Evolutionary conservation across 2,113 vertebrate genomes (phyloP).

Genomic region (Tachycineta bicolor): DNA sequence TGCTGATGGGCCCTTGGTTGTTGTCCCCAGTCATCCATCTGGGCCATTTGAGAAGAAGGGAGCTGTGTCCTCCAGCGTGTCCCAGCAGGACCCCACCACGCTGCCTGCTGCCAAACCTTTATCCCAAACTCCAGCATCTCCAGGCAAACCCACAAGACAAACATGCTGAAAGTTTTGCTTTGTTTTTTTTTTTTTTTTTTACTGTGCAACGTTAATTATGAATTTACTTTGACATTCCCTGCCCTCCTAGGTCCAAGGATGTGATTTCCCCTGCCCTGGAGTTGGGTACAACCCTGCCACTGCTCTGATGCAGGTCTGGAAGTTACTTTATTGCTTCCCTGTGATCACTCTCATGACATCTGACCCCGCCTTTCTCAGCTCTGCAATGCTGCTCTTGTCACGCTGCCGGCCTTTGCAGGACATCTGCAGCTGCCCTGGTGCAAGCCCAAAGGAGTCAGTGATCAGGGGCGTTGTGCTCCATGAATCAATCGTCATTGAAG

Average conservation of each 20-base stretch:
- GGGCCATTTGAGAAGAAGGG: neutral
- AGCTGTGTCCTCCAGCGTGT: neutral
- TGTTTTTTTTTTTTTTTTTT: neutral
- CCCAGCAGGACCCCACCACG: neutral
- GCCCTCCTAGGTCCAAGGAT: neutral
- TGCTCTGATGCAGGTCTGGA: neutral
- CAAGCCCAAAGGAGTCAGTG: neutral
- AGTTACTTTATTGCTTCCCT: neutral
- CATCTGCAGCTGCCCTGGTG: neutral
- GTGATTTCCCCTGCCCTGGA: neutral
- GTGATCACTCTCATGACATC: neutral
- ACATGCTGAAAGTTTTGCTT: neutral
- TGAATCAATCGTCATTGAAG: neutral
- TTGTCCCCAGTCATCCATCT: too few relatives aligned
- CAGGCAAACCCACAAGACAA: neutral
- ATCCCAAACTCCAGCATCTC: neutral
- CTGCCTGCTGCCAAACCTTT: neutral
- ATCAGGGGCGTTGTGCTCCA: neutral
- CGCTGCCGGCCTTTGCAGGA: neutral
- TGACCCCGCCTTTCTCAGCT: neutral
- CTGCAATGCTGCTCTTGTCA: neutral
- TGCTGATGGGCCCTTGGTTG: neutral
- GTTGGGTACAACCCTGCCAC: neutral
- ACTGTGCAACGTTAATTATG: neutral
- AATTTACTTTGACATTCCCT: neutral